Conservation (phyloP, 1,140 invertebrate species). For the Schlechtendalia chinensis region DNA sequence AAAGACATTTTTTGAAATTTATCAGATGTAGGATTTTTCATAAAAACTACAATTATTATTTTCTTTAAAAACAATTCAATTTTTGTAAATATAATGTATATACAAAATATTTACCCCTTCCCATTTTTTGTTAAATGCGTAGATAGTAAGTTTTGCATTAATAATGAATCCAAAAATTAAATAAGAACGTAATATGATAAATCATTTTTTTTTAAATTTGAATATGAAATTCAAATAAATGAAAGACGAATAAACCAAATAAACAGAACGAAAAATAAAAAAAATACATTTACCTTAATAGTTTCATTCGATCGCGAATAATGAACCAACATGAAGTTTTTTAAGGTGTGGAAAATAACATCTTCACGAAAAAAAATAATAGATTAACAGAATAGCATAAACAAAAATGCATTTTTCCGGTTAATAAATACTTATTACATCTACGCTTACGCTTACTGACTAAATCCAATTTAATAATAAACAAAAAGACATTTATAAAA, state of each 20-base stretch:
- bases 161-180: neutral
- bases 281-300: neutral
- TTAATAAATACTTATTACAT: no score
- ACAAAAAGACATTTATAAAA: no score
- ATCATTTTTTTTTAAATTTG: neutral
- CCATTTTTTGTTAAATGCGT: neutral
- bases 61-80: no score
- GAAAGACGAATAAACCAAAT: neutral
- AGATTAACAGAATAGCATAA: no score
- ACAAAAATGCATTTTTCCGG: no score
- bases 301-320: neutral
- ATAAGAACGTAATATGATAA: no score
- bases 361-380: neutral
- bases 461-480: no score
- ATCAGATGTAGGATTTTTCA: no score
- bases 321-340: neutral
- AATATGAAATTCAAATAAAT: slow-evolving; percentile 1
- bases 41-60: no score
- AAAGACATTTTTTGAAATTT: no score
- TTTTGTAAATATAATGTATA: no score
- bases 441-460: no score
- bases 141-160: neutral
- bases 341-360: neutral
- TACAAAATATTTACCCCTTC: neutral
- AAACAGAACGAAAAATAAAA: neutral